Conservation (phyloP, 2,888 invertebrate species). For the Epirrhoe tristata region DNA sequence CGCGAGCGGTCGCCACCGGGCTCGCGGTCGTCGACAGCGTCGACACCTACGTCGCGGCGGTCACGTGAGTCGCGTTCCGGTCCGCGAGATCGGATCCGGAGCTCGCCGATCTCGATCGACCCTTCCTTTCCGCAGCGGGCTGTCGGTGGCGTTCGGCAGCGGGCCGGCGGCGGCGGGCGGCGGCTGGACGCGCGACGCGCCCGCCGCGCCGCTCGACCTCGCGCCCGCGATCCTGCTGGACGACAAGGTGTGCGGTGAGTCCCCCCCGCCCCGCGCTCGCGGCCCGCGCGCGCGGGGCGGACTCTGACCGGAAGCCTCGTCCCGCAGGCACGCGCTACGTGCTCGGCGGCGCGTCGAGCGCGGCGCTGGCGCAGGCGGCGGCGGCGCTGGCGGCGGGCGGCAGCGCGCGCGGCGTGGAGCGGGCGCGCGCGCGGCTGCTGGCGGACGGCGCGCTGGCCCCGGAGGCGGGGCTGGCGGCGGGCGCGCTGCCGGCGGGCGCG, state of each 20-base stretch:
- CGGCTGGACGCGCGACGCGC: slow-evolving; percentile 64
- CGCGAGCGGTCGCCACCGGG: slow-evolving; percentile 76
- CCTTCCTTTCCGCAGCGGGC: slow-evolving; percentile 54
- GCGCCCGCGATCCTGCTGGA: slow-evolving; percentile 73
- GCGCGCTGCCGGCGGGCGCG: slow-evolving; percentile 39
- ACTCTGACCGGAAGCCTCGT: background rate
- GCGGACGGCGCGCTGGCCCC: slow-evolving; percentile 26
- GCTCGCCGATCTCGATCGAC: background rate
- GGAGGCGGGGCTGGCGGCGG: slow-evolving; percentile 29
- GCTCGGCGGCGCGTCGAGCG: slow-evolving; percentile 67
- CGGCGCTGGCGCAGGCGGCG: slow-evolving; percentile 59
- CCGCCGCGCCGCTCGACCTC: slow-evolving; percentile 59
- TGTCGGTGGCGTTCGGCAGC: slow-evolving; percentile 65
- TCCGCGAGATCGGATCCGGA: background rate
- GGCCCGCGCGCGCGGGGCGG: background rate
- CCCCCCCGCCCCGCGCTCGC: background rate
- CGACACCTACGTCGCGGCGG: slow-evolving; percentile 88
- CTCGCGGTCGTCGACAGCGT: slow-evolving; percentile 87
- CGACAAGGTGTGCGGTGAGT: slow-evolving; percentile 66
- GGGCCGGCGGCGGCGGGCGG: slow-evolving; percentile 47
- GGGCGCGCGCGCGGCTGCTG: slow-evolving; percentile 42
- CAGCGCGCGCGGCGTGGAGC: slow-evolving; percentile 43
- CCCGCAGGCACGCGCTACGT: slow-evolving; percentile 71
- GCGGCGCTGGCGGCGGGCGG: slow-evolving; percentile 50
- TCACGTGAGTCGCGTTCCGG: slow-evolving; percentile 79